phyloP scores from a whole-genome alignment of 1,140 invertebrate species.

The Drosophila paulistorum region DNA sequence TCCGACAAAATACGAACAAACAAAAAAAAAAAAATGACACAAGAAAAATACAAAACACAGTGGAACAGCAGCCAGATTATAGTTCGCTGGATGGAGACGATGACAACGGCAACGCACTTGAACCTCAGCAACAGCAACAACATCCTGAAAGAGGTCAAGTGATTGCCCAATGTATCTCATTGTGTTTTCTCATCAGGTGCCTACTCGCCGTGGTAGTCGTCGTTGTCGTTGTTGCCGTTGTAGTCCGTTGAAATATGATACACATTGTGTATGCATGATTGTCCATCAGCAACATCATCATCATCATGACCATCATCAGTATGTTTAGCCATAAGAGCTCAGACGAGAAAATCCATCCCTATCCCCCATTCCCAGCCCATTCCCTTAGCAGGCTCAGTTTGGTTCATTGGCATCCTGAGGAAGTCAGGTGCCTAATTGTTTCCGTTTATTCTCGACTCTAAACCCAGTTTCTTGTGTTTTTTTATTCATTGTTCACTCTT shows the following conservation, averaged over 20 bases:
- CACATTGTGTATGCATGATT: constrained; percentile 79
- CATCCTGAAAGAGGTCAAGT: constrained; percentile 81
- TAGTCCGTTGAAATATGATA: constrained; percentile 70
- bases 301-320: constrained; percentile 24
- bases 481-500: background rate
- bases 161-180: constrained; percentile 77
- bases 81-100: background rate
- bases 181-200: constrained; percentile 81
- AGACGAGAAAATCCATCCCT: constrained; percentile 27
- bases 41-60: background rate
- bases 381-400: background rate
- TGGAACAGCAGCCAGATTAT: constrained; percentile 17
- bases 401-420: constrained; percentile 69
- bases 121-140: constrained; percentile 67
- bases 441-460: constrained; percentile 50
- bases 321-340: constrained; percentile 17
- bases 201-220: constrained; percentile 9
- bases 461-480: background rate
- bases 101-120: constrained; percentile 58
- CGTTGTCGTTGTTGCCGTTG: constrained; percentile 24
- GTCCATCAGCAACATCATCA: constrained; percentile 34
- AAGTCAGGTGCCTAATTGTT: constrained; percentile 81
- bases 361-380: no score
- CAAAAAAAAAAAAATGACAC: no score
- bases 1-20: constrained; percentile 16